These are phyloP conservation scores for Drosophila tristis DNA, from an alignment of 1,140 invertebrate species.

Conservation along the genomic window DNA sequence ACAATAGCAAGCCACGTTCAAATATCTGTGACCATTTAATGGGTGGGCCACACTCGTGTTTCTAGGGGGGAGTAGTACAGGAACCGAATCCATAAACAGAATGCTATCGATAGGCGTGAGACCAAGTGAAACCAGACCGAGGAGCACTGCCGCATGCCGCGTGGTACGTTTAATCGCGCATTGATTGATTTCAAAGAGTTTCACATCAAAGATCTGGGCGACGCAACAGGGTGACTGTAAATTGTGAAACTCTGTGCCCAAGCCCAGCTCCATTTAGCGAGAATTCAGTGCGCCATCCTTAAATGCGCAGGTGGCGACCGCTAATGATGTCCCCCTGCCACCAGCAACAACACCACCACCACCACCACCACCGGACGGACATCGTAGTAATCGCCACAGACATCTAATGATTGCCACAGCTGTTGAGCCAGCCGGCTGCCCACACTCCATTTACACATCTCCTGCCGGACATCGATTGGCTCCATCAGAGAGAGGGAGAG, in stretches of 20 bases:
- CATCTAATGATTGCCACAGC: constrained; percentile 18
- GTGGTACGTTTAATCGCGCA: too few species aligned
- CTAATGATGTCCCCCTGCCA: constrained; percentile 48
- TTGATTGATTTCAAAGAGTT: too few species aligned
- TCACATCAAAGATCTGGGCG: too few species aligned
- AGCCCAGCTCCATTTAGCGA: neutral
- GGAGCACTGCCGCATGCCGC: too few species aligned
- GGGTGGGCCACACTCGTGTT: too few species aligned
- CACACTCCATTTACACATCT: neutral
- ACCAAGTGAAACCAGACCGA: too few species aligned
- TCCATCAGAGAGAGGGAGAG: constrained; percentile 23
- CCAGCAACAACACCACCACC: too few species aligned
- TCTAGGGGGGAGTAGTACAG: too few species aligned
- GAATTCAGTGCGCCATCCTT: constrained; percentile 28
- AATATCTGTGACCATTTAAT: too few species aligned
- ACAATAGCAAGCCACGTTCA: too few species aligned
- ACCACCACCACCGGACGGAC: neutral
- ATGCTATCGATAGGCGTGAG: too few species aligned
- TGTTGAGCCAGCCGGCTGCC: constrained; percentile 9
- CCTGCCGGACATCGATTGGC: constrained; percentile 21
- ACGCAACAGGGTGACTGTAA: neutral
- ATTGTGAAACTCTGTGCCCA: neutral
- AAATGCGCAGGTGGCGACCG: constrained; percentile 29
- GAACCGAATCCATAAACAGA: too few species aligned
- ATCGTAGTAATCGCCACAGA: constrained; percentile 2